Evolutionary conservation across 2,797 vertebrate species (phyloP), one percentile per base, ranked within the genome.

Genomic region (Sebastes variabilis): DNA sequence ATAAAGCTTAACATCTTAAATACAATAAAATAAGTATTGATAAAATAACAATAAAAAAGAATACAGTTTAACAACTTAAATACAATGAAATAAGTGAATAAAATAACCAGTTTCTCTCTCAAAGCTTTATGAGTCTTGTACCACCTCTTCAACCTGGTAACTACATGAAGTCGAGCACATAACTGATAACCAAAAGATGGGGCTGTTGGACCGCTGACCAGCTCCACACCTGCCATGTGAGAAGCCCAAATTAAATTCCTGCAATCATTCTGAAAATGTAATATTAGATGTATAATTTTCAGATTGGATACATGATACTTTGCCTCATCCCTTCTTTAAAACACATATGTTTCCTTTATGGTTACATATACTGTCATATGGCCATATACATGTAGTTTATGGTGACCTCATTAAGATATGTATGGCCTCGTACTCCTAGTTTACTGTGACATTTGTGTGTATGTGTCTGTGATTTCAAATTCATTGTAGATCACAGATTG

Each of bases 111-210:
- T 46, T 46, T 46, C 16, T 46, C 42, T 46, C 42, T 18, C 42
- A 0, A 2, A 46, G 7, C 42, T 46, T 8, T 46, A 52, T 52
- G 18, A 29, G 25, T 11, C 5, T 9, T 67, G 38, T 25, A 29
- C 11, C 27, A 1, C 18, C 7, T 25, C 20, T 64, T 72, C 22
- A 64, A 81, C 30, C 6, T 61, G 65, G 7, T 24, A 32, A 16
- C 52, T 29, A 34, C 6, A 24, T 59, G 20, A 65, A 46, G 66
- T 20, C 22, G 3, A n/a, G 29, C 32, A 27, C 46, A 10, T 75
- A 25, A 46, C 3, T 55, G 10, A 46, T 46, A 69, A 79, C 83
- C 92, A 91, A 85, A 38, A 91, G 90, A 84, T 88, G 91, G 89
- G 64, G 88, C 89, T 89, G 77, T 90, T 87, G 75, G 38, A 69